These are phyloP conservation scores for Myripristis jacobus DNA, from an alignment of 2,797 vertebrate species.

Conservation along the genomic window DNA sequence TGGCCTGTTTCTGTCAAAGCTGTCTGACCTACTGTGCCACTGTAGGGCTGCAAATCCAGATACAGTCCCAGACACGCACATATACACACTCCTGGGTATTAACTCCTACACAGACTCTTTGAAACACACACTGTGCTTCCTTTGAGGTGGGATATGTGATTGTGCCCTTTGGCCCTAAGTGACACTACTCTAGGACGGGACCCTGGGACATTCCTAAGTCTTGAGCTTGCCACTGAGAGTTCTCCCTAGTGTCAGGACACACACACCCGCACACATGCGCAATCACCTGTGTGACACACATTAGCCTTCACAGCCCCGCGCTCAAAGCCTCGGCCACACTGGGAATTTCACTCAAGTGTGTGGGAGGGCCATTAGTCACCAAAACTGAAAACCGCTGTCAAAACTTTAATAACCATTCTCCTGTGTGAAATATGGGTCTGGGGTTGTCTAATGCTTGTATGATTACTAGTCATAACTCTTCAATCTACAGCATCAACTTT, in stretches of 20 bases:
- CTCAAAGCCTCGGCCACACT: slow-evolving; percentile 72
- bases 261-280: slow-evolving; percentile 21
- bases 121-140: slow-evolving; percentile 13
- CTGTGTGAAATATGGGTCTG: slow-evolving; percentile 42
- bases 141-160: slow-evolving; percentile 47
- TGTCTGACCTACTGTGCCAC: slow-evolving; percentile 48
- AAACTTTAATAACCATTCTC: slow-evolving; percentile 58
- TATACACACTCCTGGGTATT: slow-evolving; percentile 6
- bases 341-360: slow-evolving; percentile 77
- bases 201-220: slow-evolving; percentile 26
- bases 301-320: slow-evolving; percentile 64
- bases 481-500: slow-evolving; percentile 17
- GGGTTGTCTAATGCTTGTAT: slow-evolving; percentile 33
- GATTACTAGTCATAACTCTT: slow-evolving; percentile 50
- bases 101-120: slow-evolving; percentile 26
- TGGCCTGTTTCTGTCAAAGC: slow-evolving; percentile 68
- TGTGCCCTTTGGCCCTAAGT: slow-evolving; percentile 46
- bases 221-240: slow-evolving; percentile 29
- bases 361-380: slow-evolving; percentile 66
- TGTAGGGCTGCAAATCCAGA: slow-evolving; percentile 28
- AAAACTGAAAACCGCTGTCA: slow-evolving; percentile 59
- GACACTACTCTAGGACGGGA: slow-evolving; percentile 15
- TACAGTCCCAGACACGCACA: slow-evolving; percentile 28
- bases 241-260: slow-evolving; percentile 10
- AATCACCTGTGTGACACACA: slow-evolving; percentile 19